Conservation (phyloP, 23 tunicate genomes). For the Botrylloides violaceus region DNA sequence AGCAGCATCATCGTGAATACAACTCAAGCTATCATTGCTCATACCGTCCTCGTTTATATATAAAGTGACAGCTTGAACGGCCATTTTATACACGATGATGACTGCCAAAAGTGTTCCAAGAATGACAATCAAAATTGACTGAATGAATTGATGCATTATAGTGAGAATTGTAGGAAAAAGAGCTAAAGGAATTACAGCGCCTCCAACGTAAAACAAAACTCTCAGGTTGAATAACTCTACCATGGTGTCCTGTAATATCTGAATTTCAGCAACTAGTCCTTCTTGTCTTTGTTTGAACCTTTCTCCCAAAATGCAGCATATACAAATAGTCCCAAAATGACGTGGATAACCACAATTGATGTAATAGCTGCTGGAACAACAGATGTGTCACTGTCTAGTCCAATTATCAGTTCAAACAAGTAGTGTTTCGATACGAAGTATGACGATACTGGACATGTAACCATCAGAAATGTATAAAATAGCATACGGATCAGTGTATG, state of each 20-base stretch:
- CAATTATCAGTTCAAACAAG: slow-evolving; percentile 31
- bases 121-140: neutral
- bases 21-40: neutral
- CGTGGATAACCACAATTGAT: slow-evolving; percentile 75
- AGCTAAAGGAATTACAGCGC: neutral
- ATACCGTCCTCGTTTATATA: neutral
- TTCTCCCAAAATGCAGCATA: slow-evolving; percentile 84
- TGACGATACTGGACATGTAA: slow-evolving; percentile 66
- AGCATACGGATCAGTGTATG: slow-evolving; percentile 22
- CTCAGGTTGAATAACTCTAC: neutral
- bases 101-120: neutral
- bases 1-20: neutral
- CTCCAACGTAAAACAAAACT: neutral
- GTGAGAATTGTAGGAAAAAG: neutral
- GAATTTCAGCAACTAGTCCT: slow-evolving; percentile 49
- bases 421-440: slow-evolving; percentile 61
- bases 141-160: neutral
- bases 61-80: neutral
- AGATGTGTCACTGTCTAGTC: slow-evolving; percentile 33
- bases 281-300: slow-evolving; percentile 49
- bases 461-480: slow-evolving; percentile 73
- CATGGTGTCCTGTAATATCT: neutral
- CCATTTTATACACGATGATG: neutral
- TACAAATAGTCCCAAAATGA: slow-evolving; percentile 59
- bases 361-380: slow-evolving; percentile 73